These are phyloP conservation scores for Clostera curtula DNA, from an alignment of 2,888 invertebrate genomes.

Conservation along the genomic window DNA sequence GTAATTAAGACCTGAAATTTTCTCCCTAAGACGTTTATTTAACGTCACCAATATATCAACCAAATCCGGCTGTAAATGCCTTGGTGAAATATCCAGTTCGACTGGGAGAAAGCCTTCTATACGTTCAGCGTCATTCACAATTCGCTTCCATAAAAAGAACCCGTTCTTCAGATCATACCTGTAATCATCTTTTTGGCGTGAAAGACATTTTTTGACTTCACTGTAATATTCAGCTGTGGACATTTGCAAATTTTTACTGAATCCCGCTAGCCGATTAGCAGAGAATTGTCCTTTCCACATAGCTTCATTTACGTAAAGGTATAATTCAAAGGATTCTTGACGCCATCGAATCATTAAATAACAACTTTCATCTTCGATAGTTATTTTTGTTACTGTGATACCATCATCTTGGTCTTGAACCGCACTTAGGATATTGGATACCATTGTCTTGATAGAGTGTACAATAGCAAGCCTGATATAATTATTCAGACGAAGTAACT, in stretches of 20 bases:
- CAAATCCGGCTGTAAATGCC: conserved; percentile 32
- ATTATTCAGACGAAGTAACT: too few species aligned
- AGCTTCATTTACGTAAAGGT: conserved; percentile 35
- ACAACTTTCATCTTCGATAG: conserved; percentile 27
- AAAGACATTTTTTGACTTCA: conserved; percentile 34
- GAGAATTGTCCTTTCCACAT: conserved; percentile 53
- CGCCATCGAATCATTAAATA: conserved; percentile 50
- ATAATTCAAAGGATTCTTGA: conserved; percentile 43
- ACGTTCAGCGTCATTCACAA: conserved; percentile 24
- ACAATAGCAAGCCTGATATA: too few species aligned
- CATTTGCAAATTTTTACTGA: conserved; percentile 45
- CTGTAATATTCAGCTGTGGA: conserved; percentile 34
- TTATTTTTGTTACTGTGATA: conserved; percentile 43
- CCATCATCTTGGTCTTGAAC: conserved; percentile 42
- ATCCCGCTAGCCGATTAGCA: conserved; percentile 38
- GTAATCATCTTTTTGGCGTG: conserved; percentile 37
- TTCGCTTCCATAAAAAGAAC: conserved; percentile 57
- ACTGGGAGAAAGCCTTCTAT: conserved; percentile 55
- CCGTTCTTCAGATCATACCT: conserved; percentile 47
- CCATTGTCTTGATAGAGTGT: conserved; percentile 3
- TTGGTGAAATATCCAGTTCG: conserved; percentile 31
- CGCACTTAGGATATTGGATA: conserved; percentile 23
- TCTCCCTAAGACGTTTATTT: conserved; percentile 38
- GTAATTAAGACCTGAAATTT: conserved; percentile 23
- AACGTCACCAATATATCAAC: conserved; percentile 40